Evolutionary conservation across 2,113 vertebrate species (phyloP).

Genomic region (Alosa alosa): DNA sequence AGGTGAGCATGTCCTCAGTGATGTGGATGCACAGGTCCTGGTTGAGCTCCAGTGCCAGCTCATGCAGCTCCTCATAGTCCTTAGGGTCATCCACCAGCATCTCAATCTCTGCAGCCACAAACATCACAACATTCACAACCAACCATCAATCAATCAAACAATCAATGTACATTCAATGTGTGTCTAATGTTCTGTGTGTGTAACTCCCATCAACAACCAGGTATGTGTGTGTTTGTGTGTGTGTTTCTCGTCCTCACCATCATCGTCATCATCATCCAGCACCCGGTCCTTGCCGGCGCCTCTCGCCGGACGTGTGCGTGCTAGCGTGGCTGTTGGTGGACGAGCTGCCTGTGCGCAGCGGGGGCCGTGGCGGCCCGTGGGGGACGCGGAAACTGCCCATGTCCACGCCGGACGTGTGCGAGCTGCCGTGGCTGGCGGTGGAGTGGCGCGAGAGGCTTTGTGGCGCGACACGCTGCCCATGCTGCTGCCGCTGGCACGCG

Average conservation of each 20-base stretch:
- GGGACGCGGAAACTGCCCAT: slow-evolving; percentile 76
- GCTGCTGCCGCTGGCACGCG: slow-evolving; percentile 91
- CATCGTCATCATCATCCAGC: slow-evolving; percentile 94
- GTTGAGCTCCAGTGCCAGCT: slow-evolving; percentile 81
- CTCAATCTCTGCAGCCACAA: slow-evolving; percentile 84
- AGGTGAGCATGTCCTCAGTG: slow-evolving; percentile 94
- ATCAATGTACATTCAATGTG: too few relatives aligned
- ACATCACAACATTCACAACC: neutral
- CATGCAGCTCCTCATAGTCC: slow-evolving; percentile 87
- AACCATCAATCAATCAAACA: too few relatives aligned
- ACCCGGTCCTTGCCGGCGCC: slow-evolving; percentile 87
- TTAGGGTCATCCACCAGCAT: slow-evolving; percentile 98
- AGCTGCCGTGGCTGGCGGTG: slow-evolving; percentile 90
- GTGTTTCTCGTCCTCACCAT: neutral
- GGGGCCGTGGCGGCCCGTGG: slow-evolving; percentile 72
- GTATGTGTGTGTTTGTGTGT: neutral
- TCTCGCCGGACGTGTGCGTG: slow-evolving; percentile 93
- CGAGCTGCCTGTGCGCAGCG: slow-evolving; percentile 86
- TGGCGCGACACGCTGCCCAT: slow-evolving; percentile 82
- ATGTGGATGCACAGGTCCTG: slow-evolving; percentile 96
- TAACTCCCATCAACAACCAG: too few relatives aligned
- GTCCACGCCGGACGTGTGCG: slow-evolving; percentile 95
- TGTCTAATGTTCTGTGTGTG: neutral
- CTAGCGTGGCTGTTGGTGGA: slow-evolving; percentile 93
- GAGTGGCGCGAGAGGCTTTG: slow-evolving; percentile 89